Evolutionary conservation across 2,113 vertebrate genomes (phyloP).

Genomic region (Gymnarchus niloticus): DNA sequence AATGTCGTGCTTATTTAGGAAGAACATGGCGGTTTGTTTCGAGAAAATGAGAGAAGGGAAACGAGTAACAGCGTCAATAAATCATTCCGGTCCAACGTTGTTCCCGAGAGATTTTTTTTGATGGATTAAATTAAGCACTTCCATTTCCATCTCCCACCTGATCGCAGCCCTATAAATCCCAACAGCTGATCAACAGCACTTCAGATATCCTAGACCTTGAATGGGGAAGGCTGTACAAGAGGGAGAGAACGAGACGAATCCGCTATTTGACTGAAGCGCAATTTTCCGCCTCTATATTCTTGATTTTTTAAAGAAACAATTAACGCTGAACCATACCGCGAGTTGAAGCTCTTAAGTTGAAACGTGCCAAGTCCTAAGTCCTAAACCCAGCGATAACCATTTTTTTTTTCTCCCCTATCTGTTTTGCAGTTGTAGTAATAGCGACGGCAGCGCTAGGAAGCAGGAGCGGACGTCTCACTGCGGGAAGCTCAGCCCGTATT

Average conservation of each 20-base stretch:
- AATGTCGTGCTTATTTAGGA: constrained; percentile 24
- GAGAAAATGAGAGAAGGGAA: constrained; percentile 43
- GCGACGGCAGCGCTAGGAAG: constrained; percentile 25
- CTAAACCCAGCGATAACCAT: constrained; percentile 7
- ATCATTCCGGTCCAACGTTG: constrained; percentile 53
- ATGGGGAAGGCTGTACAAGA: constrained; percentile 34
- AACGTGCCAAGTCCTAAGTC: constrained; percentile 26
- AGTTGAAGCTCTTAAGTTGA: background rate
- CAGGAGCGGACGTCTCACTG: constrained; percentile 24
- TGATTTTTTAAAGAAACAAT: background rate
- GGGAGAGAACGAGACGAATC: constrained; percentile 33
- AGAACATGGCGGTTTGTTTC: constrained; percentile 32
- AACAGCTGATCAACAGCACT: constrained; percentile 70
- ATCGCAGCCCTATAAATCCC: constrained; percentile 67
- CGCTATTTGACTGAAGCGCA: constrained; percentile 14
- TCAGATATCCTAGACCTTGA: constrained; percentile 61
- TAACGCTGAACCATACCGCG: background rate
- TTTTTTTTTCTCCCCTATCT: background rate
- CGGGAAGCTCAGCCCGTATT: constrained; percentile 31
- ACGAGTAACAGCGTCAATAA: constrained; percentile 60
- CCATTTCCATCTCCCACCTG: constrained; percentile 58
- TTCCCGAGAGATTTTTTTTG: constrained; percentile 63
- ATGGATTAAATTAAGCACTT: constrained; percentile 71
- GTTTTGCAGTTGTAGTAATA: constrained; percentile 29
- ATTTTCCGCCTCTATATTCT: constrained; percentile 9